These are phyloP conservation scores for Hemibates koningsi DNA, from an alignment of 2,113 vertebrate species.

Conservation along the genomic window DNA sequence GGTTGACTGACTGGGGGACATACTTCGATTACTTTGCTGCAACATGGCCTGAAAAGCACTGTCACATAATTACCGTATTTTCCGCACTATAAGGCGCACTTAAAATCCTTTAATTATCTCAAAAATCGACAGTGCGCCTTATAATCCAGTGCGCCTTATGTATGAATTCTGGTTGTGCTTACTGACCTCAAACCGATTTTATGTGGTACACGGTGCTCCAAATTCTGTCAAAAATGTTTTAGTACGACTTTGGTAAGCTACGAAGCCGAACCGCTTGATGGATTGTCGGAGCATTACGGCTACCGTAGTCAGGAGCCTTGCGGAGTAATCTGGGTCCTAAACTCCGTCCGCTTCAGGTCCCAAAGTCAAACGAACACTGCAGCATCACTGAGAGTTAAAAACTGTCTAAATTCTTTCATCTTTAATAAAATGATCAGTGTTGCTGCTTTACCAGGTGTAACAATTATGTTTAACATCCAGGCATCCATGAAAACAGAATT, in stretches of 20 bases:
- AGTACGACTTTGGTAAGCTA: background rate
- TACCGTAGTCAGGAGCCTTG: fast-evolving
- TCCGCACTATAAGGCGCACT: fast-evolving
- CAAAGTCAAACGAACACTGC: fast-evolving
- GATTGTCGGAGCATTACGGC: fast-evolving
- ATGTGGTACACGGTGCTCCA: fast-evolving
- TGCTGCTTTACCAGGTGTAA: fast-evolving
- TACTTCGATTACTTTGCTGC: background rate
- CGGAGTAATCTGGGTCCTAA: fast-evolving
- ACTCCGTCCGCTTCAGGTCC: fast-evolving
- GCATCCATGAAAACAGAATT: background rate
- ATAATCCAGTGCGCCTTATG: background rate
- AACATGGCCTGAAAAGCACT: background rate
- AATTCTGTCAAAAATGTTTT: background rate
- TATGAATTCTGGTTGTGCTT: background rate
- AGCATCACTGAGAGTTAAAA: background rate
- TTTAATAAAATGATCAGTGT: background rate
- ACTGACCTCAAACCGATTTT: background rate
- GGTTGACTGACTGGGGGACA: background rate
- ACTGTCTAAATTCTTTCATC: background rate
- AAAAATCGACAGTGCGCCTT: too few relatives aligned
- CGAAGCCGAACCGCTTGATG: background rate
- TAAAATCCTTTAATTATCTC: background rate
- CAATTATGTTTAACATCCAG: fast-evolving
- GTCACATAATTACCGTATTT: background rate